Conservation (phyloP, 2,888 invertebrate species). For the Apamea anceps region DNA sequence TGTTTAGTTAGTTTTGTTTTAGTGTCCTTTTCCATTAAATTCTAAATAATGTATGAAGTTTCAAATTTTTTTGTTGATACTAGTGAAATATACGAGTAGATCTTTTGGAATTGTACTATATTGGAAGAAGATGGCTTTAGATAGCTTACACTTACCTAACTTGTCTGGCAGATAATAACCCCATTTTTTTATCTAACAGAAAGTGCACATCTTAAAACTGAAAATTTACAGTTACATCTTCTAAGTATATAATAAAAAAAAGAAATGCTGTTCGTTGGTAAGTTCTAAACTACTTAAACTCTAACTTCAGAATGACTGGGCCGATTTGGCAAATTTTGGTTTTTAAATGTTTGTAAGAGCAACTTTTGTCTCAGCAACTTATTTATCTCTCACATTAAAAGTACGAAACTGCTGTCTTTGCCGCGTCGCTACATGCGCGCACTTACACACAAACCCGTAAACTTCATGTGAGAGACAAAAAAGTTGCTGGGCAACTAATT, state of each 20-base stretch:
- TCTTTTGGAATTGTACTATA: neutral
- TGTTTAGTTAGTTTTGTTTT: neutral
- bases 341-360: too few species aligned
- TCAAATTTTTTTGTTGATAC: neutral
- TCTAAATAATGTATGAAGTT: neutral
- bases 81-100: neutral
- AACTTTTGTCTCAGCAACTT: too few species aligned
- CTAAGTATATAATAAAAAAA: neutral
- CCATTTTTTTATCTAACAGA: neutral
- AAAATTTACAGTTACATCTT: neutral
- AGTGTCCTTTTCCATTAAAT: slow-evolving; percentile 2
- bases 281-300: too few species aligned
- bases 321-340: too few species aligned
- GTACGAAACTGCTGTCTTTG: too few species aligned
- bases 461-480: too few species aligned
- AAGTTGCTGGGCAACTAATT: too few species aligned
- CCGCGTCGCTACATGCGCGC: too few species aligned
- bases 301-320: neutral
- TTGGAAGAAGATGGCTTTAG: neutral
- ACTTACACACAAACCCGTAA: too few species aligned
- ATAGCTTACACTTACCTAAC: neutral
- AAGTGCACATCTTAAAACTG: neutral
- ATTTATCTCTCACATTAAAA: too few species aligned
- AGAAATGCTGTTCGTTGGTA: too few species aligned
- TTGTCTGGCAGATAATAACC: neutral